These are phyloP conservation scores for Lithophane ornitopus DNA, from an alignment of 2,888 invertebrate genomes.

Conservation along the genomic window DNA sequence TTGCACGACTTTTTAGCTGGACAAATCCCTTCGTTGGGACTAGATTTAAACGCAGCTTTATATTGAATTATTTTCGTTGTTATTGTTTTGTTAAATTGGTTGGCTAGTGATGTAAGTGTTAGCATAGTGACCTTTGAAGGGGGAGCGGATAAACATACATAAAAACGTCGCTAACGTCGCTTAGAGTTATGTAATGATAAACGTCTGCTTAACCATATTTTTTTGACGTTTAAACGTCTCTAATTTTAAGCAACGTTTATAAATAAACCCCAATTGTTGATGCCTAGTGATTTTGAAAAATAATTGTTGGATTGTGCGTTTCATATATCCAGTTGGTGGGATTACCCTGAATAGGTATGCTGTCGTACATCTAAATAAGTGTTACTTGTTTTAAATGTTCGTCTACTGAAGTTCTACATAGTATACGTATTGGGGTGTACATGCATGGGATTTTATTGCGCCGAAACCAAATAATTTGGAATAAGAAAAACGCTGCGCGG, in stretches of 20 bases:
- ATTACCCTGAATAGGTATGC: slow-evolving; percentile 22
- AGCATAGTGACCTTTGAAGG: slow-evolving; percentile 11
- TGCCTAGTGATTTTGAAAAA: slow-evolving; percentile 11
- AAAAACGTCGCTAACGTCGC: neutral
- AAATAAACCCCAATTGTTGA: neutral
- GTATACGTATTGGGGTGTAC: neutral
- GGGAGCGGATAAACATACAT: neutral
- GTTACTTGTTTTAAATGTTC: neutral
- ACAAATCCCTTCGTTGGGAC: slow-evolving; percentile 8
- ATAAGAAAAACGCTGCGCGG: neutral
- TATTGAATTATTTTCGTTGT: slow-evolving; percentile 40
- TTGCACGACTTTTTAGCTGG: slow-evolving; percentile 83
- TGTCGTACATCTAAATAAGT: slow-evolving; percentile 3
- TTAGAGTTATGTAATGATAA: neutral
- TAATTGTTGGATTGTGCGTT: slow-evolving; percentile 1
- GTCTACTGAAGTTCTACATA: neutral
- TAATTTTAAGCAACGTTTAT: neutral
- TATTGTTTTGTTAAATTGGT: slow-evolving; percentile 60
- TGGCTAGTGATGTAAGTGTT: slow-evolving; percentile 53
- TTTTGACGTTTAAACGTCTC: neutral
- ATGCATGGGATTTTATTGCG: neutral
- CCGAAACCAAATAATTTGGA: neutral
- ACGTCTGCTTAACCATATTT: neutral
- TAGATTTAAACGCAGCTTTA: slow-evolving; percentile 61
- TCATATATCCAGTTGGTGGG: neutral